A percentile compares a stretch with the other conserved stretches of the same genome.
These are phyloP conservation scores for Dioctria rufipes DNA, from an alignment of 2,888 invertebrate genomes.

Conservation along the genomic window DNA sequence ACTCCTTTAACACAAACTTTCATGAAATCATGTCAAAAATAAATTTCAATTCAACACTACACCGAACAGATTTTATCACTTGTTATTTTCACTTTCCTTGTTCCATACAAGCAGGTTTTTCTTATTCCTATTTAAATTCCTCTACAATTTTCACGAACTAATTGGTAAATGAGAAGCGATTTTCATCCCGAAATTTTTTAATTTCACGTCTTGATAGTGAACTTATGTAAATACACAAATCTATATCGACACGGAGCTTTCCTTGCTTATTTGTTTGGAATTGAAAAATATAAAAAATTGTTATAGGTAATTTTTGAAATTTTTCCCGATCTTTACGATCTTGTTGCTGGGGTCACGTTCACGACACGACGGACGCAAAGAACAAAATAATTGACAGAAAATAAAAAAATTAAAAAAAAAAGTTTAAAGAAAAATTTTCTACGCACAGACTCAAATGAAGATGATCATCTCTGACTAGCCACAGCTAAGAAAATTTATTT, in stretches of 20 bases:
- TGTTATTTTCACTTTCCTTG: background rate
- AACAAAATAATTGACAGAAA: background rate
- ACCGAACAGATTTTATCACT: conserved; percentile 5
- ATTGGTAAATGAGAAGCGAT: conserved; percentile 6
- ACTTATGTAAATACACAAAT: conserved; percentile 41
- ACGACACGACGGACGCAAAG: no score
- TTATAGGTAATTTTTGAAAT: no score
- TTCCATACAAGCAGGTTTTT: background rate
- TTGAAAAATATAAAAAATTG: no score
- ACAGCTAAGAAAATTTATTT: conserved; percentile 44
- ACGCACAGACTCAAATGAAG: conserved; percentile 37
- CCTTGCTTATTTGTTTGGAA: no score
- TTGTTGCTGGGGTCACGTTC: no score
- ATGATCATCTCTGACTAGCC: conserved; percentile 38
- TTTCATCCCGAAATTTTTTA: conserved; percentile 17
- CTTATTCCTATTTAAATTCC: background rate
- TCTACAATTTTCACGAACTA: background rate
- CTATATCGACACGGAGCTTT: background rate
- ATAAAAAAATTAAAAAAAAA: background rate
- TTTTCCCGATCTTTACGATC: no score
- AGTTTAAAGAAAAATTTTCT: conserved; percentile 26
- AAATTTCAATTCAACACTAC: conserved; percentile 21
- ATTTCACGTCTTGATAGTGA: background rate
- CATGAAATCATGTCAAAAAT: conserved; percentile 6
- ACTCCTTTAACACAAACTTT: background rate